A percentile compares a stretch with the other conserved stretches of the same genome.
Evolutionary conservation across 2,888 invertebrate species (phyloP).

Genomic region (Thalpophila matura): DNA sequence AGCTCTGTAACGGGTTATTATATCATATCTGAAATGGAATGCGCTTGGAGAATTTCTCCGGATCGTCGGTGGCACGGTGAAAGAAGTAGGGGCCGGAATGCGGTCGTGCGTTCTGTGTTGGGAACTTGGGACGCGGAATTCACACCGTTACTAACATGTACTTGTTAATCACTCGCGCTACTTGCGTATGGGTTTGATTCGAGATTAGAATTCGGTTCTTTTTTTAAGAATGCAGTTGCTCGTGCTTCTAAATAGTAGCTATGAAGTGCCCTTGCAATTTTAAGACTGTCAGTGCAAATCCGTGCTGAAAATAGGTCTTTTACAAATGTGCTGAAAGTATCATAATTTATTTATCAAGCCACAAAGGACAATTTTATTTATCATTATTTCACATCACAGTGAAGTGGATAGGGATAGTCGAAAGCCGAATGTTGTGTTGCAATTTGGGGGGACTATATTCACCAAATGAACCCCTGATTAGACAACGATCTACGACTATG

Average conservation of each 20-base stretch:
- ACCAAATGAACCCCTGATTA: neutral
- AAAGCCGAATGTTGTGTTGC: neutral
- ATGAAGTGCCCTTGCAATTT: too few species aligned
- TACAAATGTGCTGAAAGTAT: neutral
- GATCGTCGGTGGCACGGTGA: conserved; percentile 67
- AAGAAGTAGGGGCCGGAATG: conserved; percentile 75
- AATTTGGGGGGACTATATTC: neutral
- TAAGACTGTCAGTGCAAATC: neutral
- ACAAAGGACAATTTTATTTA: too few species aligned
- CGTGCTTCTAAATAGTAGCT: too few species aligned
- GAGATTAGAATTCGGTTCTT: conserved; percentile 41
- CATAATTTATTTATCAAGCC: too few species aligned
- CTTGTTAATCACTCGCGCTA: conserved; percentile 59
- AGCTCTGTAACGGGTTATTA: conserved; percentile 70
- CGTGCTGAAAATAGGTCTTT: neutral
- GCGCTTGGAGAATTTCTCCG: conserved; percentile 74
- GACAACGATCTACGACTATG: neutral
- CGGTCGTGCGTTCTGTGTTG: conserved; percentile 67
- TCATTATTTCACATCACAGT: neutral
- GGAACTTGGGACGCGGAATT: conserved; percentile 65
- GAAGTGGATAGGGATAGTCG: neutral
- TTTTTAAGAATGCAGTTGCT: neutral
- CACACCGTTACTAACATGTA: conserved; percentile 63
- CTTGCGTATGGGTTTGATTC: conserved; percentile 51
- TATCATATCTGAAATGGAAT: conserved; percentile 73